Conservation (phyloP, 2,888 invertebrate species). For the Hyposoter dolosus region DNA sequence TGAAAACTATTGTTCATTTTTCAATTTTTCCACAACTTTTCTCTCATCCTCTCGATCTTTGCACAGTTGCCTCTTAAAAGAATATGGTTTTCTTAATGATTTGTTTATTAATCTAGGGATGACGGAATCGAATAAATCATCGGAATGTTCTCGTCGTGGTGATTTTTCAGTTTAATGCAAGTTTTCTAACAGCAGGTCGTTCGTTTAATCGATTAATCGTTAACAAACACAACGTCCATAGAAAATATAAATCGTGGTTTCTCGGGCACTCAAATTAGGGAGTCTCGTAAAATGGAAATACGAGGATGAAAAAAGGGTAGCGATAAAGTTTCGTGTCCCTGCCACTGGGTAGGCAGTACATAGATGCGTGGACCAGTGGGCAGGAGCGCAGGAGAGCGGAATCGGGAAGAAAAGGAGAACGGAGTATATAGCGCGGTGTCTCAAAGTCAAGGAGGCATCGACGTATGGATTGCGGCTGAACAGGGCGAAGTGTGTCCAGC, state of each 20-base stretch:
- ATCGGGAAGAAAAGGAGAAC: slow-evolving; percentile 14
- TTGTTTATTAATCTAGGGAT: neutral
- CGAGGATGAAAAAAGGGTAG: slow-evolving; percentile 4
- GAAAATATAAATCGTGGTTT: neutral
- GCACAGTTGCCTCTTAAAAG: neutral
- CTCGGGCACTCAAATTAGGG: slow-evolving; percentile 28
- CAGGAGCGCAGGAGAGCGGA: slow-evolving; percentile 14
- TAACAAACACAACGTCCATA: neutral
- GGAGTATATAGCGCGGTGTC: slow-evolving; percentile 27
- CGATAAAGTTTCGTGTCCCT: slow-evolving; percentile 34
- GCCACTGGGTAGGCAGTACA: slow-evolving; percentile 35
- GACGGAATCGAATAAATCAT: neutral
- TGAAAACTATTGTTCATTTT: neutral
- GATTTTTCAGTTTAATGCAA: neutral
- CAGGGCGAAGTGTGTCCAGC: slow-evolving; percentile 68
- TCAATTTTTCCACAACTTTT: neutral
- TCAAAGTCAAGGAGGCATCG: slow-evolving; percentile 62
- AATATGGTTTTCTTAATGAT: neutral
- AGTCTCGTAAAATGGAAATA: slow-evolving; percentile 43
- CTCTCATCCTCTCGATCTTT: neutral
- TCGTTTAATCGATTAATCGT: neutral
- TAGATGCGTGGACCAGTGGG: slow-evolving; percentile 17
- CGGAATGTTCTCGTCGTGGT: neutral
- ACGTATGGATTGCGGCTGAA: slow-evolving; percentile 57
- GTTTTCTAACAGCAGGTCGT: neutral